These are phyloP conservation scores for Sycophila sp. DNA, from an alignment of 1,140 invertebrate genomes.

Conservation along the genomic window DNA sequence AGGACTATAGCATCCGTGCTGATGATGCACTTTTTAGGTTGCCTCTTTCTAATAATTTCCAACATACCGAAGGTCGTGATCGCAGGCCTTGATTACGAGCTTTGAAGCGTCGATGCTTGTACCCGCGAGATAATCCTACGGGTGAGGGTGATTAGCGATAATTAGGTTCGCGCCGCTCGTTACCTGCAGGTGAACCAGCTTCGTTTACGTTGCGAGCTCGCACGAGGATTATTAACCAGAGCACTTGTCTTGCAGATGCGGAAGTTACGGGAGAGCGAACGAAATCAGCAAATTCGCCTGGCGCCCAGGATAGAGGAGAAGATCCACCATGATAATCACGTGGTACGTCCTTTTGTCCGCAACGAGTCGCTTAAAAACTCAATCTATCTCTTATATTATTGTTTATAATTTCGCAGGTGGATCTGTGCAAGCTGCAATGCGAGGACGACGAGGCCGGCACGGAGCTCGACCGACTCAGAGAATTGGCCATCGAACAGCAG, in stretches of 20 bases:
- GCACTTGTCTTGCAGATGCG: slow-evolving; percentile 54
- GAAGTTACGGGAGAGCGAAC: slow-evolving; percentile 59
- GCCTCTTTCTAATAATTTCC: too few relatives aligned
- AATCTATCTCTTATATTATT: slow-evolving; percentile 4
- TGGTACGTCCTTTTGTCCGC: slow-evolving; percentile 45
- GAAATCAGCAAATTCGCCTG: slow-evolving; percentile 53
- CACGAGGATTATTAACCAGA: background rate
- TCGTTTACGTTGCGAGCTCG: too few relatives aligned
- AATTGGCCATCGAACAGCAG: slow-evolving; percentile 59
- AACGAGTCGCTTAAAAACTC: background rate
- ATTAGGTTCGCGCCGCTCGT: slow-evolving; percentile 13
- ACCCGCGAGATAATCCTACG: slow-evolving; percentile 5
- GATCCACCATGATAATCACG: slow-evolving; percentile 51
- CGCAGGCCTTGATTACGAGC: too few relatives aligned
- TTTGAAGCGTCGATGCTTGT: background rate
- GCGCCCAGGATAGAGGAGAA: slow-evolving; percentile 55
- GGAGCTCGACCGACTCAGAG: slow-evolving; percentile 58
- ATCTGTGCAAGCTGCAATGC: slow-evolving; percentile 53
- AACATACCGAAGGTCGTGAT: too few relatives aligned
- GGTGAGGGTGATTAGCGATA: background rate
- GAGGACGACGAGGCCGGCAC: slow-evolving; percentile 46
- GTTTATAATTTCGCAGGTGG: slow-evolving; percentile 52
- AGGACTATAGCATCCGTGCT: too few relatives aligned
- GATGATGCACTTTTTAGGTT: too few relatives aligned
- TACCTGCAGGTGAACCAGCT: too few relatives aligned